Evolutionary conservation across 2,113 vertebrate species (phyloP).

Genomic region (Eleginops maclovinus): DNA sequence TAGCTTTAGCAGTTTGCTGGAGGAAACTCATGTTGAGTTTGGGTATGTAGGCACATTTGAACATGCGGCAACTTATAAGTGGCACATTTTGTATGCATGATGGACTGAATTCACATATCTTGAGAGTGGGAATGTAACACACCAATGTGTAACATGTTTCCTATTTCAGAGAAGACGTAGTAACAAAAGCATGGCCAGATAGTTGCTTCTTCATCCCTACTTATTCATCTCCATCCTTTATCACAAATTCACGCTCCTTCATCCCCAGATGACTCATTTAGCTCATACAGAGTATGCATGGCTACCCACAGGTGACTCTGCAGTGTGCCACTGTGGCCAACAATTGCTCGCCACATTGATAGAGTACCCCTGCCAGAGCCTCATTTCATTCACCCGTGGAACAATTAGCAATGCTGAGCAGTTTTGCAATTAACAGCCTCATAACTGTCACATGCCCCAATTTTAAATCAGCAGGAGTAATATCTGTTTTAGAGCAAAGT

Average conservation of each 20-base stretch:
- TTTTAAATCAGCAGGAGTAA: conserved; percentile 84
- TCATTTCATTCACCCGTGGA: conserved; percentile 80
- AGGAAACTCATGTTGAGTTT: conserved; percentile 72
- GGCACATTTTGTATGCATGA: conserved; percentile 69
- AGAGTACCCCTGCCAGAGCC: conserved; percentile 76
- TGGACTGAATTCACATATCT: conserved; percentile 59
- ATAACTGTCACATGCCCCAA: conserved; percentile 85
- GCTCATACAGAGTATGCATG: conserved; percentile 26
- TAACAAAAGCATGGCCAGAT: neutral
- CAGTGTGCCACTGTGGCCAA: conserved; percentile 33
- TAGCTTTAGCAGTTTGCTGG: conserved; percentile 71
- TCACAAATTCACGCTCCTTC: neutral
- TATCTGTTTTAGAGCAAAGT: conserved; percentile 86
- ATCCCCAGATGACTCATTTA: conserved; percentile 45
- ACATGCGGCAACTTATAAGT: conserved; percentile 64
- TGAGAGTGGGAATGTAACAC: conserved; percentile 49
- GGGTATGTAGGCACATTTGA: conserved; percentile 70
- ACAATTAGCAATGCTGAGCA: conserved; percentile 87
- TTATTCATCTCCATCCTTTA: conserved; percentile 14
- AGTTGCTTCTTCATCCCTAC: neutral
- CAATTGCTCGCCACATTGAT: conserved; percentile 68
- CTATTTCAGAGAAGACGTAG: conserved; percentile 25
- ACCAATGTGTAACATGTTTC: conserved; percentile 39
- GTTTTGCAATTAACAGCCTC: conserved; percentile 85
- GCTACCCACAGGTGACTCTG: conserved; percentile 70